Evolutionary conservation across 2,888 invertebrate species (phyloP), one percentile per base, ranked within the genome.

Genomic region (Magallana nippona): DNA sequence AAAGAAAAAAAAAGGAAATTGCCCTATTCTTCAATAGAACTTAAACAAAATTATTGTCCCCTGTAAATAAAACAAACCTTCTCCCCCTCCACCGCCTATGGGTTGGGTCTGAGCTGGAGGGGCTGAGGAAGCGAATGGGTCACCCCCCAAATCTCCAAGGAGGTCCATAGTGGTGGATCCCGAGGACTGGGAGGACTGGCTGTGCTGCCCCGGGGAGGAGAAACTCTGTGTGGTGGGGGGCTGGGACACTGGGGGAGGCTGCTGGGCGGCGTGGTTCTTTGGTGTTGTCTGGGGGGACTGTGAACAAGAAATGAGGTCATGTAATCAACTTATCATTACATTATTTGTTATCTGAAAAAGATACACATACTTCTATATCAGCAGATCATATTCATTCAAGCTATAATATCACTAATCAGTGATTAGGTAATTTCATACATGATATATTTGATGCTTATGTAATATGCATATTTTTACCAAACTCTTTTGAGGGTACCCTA

Each of bases 121-220:
- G 5, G 92, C 87, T 13, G 91, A 90, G 77, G 90, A 89, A 5
- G 93, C 92, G 86, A 94, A 93, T 0, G 94, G 94, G 85, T 94
- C 94, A 15, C 92, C 92, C 10, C 93, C 93, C 22, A 94, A 89
- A 82, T 94, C 94, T 27, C 93, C 93, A 13, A 94, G 88, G 22
- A 94, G 88, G 89, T 94, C 94, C 87, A 93, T 90, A 10, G 87
- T 89, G 32, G 88, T 87, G 84, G 85, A 89, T 19, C 86, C 88
- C 60, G 90, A 86, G 58, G 89, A 89, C 92, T 96, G 88, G 63
- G 85, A 88, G 55, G 88, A 88, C 85, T 88, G 90, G 84, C 86
- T 87, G 80, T 57, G 85, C 81, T 85, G 87, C 56, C 86, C 88
- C 71, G 87, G 89, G 86, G 86, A 86, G 83, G 86, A 88, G 82